Percentiles rank a stretch among this genome's conserved stretches.
Conservation (phyloP, 64 coral and sea anemone genomes). For the Acropora yongei region DNA sequence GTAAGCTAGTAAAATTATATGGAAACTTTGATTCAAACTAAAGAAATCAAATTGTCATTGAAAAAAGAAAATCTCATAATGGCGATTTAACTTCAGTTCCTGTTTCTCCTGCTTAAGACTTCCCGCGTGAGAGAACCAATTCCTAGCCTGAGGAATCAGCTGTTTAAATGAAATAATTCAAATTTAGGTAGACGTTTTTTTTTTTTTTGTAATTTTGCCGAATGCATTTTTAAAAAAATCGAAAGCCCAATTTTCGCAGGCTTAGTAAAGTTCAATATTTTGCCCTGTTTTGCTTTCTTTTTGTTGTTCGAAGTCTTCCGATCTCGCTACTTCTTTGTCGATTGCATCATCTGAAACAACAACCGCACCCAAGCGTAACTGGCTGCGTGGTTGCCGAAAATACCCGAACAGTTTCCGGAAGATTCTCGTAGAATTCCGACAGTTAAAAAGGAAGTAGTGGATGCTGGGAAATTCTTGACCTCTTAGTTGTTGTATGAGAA, state of each 20-base stretch:
- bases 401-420: conserved; percentile 25
- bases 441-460: background rate
- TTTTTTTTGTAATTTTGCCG: no score
- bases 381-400: conserved; percentile 16
- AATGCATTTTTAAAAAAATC: no score
- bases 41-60: no score
- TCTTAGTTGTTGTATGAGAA: background rate
- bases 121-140: background rate
- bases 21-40: no score
- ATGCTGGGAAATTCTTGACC: conserved; percentile 40
- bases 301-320: no score
- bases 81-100: background rate
- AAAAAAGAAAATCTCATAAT: no score
- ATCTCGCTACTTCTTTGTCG: background rate
- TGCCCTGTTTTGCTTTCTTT: no score
- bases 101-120: background rate
- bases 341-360: background rate
- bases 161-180: background rate
- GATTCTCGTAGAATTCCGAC: conserved; percentile 42
- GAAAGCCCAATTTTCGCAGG: no score
- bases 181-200: no score
- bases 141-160: background rate
- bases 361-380: conserved; percentile 22
- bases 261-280: no score
- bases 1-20: no score